Evolutionary conservation across 2,797 vertebrate species (phyloP).

Genomic region (Helarctos malayanus): DNA sequence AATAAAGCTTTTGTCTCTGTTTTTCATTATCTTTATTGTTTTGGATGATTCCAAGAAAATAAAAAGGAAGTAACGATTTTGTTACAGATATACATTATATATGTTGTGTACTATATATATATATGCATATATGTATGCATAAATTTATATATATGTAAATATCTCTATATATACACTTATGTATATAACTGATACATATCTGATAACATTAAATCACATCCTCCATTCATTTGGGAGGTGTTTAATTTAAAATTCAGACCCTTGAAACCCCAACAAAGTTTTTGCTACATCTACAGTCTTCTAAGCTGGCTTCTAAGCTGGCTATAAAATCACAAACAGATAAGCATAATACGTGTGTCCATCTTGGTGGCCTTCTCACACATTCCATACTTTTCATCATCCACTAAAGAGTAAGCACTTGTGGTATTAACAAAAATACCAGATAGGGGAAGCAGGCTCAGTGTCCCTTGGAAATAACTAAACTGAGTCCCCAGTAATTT

Average conservation of each 20-base stretch:
- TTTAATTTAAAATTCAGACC: slow-evolving; percentile 20
- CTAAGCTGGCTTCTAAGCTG: neutral
- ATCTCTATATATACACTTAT: neutral
- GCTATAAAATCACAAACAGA: neutral
- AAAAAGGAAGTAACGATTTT: neutral
- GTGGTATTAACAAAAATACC: neutral
- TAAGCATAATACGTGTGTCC: neutral
- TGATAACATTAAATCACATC: neutral
- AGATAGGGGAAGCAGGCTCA: neutral
- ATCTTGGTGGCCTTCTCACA: neutral
- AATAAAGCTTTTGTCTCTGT: neutral
- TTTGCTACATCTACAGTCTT: neutral
- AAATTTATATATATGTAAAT: neutral
- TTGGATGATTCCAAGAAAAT: slow-evolving; percentile 6
- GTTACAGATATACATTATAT: neutral
- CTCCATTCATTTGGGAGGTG: neutral
- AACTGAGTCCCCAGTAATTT: neutral
- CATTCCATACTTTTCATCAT: neutral
- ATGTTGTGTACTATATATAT: neutral
- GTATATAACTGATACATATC: neutral
- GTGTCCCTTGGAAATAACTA: neutral
- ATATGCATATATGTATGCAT: neutral
- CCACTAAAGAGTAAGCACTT: neutral
- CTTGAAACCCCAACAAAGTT: neutral
- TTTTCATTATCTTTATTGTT: slow-evolving; percentile 15